Base-by-base conservation (phyloP, 2,797 vertebrate genomes). In the Hippocampus kuda region DNA sequence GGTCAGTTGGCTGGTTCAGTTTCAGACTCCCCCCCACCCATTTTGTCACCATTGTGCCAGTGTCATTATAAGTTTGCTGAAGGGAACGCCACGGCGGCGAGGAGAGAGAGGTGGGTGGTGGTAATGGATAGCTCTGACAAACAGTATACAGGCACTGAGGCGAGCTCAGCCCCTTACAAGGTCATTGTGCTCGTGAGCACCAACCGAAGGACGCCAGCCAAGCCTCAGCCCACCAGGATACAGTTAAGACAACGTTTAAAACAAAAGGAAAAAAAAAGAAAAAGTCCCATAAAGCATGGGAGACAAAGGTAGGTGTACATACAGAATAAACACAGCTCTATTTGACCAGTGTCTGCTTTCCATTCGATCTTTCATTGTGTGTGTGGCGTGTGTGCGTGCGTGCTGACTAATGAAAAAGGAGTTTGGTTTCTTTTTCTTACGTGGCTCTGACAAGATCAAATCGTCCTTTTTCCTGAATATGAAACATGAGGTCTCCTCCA, bases 401-500 rank as follows among this genome's bases (percentile, higher is more conserved):
- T 44, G 61, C 61, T 2, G 22, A 15, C 10, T 11, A 22, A 62
- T 20, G 34, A 12, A 41, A 2, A 34, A 34, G 30, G 62, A 49
- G 65, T 48, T 46, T 15, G 20, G 18, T 42, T 63, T 65, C 30
- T n/a, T 64, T 34, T 51, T 53, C 96, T 87, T 84, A 99, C 97
- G 84, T 98, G 78, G 95, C 83, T 81, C 97, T 93, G 89, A 89
- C 90, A 68, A 97, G 93, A 68, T 99, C 96, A 54, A 98, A 99
- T 10, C 97, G 96, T 12, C 97, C 97, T 84, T 97, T 99, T 85
- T 98, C 96, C 66, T 99, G 97, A 85, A 99, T 99, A 79, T 99
- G 97, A 86, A 95, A 99, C 97, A 99, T 99, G 79, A 99, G 87
- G 75, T 99, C 97, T 61, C 97, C 97, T 56, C 97, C 97, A 0